A percentile compares a stretch with the other conserved stretches of the same genome.
phyloP scores from a whole-genome alignment of 2,113 vertebrate genomes.

The Cichladusa arquata region DNA sequence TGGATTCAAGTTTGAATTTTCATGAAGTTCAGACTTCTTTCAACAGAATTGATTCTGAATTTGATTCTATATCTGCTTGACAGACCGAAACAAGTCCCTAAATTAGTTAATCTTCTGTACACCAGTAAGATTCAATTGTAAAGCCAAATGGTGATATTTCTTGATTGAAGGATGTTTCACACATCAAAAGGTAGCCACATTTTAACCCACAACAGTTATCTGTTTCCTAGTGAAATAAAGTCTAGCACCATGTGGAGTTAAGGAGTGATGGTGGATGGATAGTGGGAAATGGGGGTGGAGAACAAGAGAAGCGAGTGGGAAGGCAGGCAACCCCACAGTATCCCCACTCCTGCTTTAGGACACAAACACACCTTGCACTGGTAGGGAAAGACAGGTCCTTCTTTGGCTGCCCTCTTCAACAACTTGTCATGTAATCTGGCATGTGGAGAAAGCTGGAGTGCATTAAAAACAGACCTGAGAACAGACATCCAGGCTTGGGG shows the following conservation, averaged over 20 bases:
- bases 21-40: neutral
- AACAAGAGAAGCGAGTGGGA: neutral
- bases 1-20: neutral
- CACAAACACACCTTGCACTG: neutral
- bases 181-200: neutral
- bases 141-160: neutral
- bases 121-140: neutral
- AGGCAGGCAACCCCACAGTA: rapidly evolving
- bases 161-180: neutral
- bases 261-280: neutral
- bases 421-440: neutral
- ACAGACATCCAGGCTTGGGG: neutral
- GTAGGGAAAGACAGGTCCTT: neutral
- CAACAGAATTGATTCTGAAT: neutral
- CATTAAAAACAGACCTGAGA: neutral
- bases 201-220: neutral
- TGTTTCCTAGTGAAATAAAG: neutral
- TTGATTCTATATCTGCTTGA: neutral
- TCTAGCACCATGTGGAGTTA: neutral
- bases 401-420: neutral
- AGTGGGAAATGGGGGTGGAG: neutral
- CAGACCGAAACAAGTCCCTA: neutral
- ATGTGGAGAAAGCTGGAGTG: neutral
- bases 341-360: rapidly evolving
- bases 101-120: neutral